Evolutionary conservation across 37 sponge, comb jelly and placozoan species (phyloP).

Genomic region (Bolinopsis microptera): DNA sequence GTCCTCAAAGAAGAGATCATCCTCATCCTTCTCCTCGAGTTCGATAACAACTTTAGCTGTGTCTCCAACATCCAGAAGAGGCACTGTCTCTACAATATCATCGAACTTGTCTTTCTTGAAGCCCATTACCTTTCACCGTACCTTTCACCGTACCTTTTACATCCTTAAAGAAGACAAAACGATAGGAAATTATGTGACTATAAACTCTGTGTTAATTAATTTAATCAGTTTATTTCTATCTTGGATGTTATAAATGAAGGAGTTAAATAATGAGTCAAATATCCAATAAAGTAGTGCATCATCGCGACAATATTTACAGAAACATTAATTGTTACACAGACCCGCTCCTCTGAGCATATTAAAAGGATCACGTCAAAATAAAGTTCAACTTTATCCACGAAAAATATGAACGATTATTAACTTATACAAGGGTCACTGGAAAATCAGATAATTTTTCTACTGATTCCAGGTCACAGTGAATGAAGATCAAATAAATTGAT

Average conservation of each 20-base stretch:
- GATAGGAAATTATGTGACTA: too few species aligned
- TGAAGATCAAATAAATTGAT: too few species aligned
- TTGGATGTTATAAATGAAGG: too few species aligned
- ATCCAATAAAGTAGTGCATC: too few species aligned
- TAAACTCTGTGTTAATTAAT: too few species aligned
- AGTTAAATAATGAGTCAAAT: too few species aligned
- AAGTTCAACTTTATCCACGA: background rate
- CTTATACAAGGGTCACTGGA: background rate
- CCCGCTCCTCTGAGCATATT: background rate
- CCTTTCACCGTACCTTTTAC: too few species aligned
- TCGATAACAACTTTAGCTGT: background rate
- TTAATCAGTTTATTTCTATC: too few species aligned
- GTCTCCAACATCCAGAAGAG: constrained; percentile 46
- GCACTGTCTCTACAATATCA: constrained; percentile 3
- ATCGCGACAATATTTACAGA: background rate
- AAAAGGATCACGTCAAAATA: background rate
- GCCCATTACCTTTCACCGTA: background rate
- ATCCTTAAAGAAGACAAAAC: too few species aligned
- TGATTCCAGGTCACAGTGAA: too few species aligned
- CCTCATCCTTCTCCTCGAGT: constrained; percentile 35
- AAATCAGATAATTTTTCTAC: too few species aligned
- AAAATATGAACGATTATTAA: background rate
- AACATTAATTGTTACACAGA: background rate
- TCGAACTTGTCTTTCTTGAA: background rate
- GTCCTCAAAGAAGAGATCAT: constrained; percentile 9